Evolutionary conservation across 2,797 vertebrate species (phyloP), one percentile per base, ranked within the genome.

Genomic region (Danio jaintianensis): DNA sequence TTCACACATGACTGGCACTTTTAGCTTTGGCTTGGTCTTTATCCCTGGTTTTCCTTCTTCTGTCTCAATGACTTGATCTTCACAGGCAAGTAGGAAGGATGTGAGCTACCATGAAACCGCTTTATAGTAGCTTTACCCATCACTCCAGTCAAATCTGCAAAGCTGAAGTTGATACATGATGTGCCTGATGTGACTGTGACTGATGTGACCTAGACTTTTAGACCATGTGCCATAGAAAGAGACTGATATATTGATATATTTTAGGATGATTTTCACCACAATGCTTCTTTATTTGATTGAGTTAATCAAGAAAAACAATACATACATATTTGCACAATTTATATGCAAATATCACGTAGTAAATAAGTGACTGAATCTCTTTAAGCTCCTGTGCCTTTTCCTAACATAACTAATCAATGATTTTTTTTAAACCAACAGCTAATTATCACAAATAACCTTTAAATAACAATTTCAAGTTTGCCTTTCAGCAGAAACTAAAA

Each of bases 1-100:
- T 78, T 79, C 71, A 68, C 76, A 58, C 80, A 72, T 62, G 80
- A 77, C 47, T 52, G 55, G 40, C n/a, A 63, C 67, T 56, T 10
- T 68, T 69, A 77, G 43, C 45, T 58, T 18, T 53, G 43, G 18
- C 58, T 75, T 58, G 40, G 36, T 75, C 53, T 68, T 84, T 82
- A 82, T 82, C 78, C 79, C 22, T 69, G 63, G 10, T 79, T 48
- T 73, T 75, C 59, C 67, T 59, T 80, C 67, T 56, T 56, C 59
- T 73, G 73, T 80, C 83, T 58, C 62, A 2, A 22, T 48, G 42
- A 73, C 67, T 82, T 80, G n/a, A 79, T 67, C 53, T 52, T 80
- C 61, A 68, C 18, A 61, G 48, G 38, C 75, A 66, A 74, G 76
- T 22, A 61, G 75, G 71, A 59, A 82, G 64, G 52, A 56, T 38